Evolutionary conservation across 2,888 invertebrate species (phyloP).

Genomic region (Plagiodera versicolora): DNA sequence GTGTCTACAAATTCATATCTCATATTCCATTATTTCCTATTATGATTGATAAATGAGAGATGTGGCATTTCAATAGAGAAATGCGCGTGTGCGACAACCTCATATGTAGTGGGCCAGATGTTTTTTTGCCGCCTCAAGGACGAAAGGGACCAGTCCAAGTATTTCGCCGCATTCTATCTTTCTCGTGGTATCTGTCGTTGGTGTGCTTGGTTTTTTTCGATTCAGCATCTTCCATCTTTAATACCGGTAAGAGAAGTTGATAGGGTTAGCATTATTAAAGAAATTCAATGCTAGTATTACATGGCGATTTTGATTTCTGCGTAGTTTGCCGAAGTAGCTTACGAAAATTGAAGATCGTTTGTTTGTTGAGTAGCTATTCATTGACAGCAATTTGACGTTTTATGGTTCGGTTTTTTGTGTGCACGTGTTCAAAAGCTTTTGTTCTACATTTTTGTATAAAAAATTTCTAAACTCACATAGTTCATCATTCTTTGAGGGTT

Average conservation of each 20-base stretch:
- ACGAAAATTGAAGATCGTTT: not conserved
- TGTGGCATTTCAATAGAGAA: not conserved
- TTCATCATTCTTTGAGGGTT: not conserved
- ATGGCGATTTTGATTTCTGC: too few relatives aligned
- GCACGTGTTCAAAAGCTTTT: slow-evolving; percentile 29
- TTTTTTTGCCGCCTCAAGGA: not conserved
- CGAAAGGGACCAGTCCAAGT: not conserved
- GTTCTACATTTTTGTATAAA: not conserved
- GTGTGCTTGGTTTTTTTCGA: not conserved
- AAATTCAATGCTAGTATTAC: too few relatives aligned
- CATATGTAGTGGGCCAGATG: not conserved
- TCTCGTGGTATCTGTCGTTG: not conserved
- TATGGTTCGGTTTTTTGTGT: slow-evolving; percentile 25
- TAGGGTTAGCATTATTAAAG: too few relatives aligned
- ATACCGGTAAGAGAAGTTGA: not conserved
- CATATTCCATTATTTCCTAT: not conserved
- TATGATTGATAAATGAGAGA: not conserved
- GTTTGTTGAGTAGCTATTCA: slow-evolving; percentile 1
- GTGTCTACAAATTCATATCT: too few relatives aligned
- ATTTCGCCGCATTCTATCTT: not conserved
- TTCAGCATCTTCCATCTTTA: not conserved
- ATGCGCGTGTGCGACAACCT: not conserved
- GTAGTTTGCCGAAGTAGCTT: not conserved
- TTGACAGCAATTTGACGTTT: slow-evolving; percentile 30
- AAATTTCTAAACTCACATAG: not conserved